Percentiles rank a stretch among this genome's conserved stretches.
Conservation (phyloP, 2,888 invertebrate genomes). For the Microctonus aethiopoides region DNA sequence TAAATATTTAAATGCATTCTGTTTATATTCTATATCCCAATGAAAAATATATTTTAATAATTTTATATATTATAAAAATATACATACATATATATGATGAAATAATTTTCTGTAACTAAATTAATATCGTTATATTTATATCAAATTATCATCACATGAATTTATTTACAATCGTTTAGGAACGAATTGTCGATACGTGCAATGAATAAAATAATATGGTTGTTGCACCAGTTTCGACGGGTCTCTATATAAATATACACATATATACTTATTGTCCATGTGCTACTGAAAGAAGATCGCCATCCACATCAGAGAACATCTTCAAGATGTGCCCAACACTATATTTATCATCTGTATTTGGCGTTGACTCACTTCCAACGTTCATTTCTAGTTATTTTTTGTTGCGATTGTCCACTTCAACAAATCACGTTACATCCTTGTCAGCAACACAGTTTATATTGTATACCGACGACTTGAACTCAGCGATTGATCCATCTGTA, state of each 20-base stretch:
- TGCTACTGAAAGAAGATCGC: constrained; percentile 3
- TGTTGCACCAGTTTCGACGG: constrained; percentile 27
- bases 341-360: constrained; percentile 35
- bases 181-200: constrained; percentile 30
- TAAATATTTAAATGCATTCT: background rate
- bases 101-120: no score
- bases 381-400: constrained; percentile 18
- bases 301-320: background rate
- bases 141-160: constrained; percentile 9
- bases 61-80: no score
- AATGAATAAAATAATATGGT: constrained; percentile 23
- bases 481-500: constrained; percentile 23
- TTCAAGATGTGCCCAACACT: constrained; percentile 17
- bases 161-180: constrained; percentile 32
- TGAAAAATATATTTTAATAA: no score
- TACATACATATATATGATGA: no score
- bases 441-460: background rate
- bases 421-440: constrained; percentile 26
- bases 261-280: background rate
- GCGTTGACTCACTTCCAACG: constrained; percentile 27
- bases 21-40: background rate
- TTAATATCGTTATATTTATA: background rate
- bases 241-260: no score
- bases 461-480: background rate
- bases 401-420: background rate